Evolutionary conservation across 2,888 invertebrate species (phyloP), one percentile per base, ranked within the genome.

Genomic region (Eilema caniola): DNA sequence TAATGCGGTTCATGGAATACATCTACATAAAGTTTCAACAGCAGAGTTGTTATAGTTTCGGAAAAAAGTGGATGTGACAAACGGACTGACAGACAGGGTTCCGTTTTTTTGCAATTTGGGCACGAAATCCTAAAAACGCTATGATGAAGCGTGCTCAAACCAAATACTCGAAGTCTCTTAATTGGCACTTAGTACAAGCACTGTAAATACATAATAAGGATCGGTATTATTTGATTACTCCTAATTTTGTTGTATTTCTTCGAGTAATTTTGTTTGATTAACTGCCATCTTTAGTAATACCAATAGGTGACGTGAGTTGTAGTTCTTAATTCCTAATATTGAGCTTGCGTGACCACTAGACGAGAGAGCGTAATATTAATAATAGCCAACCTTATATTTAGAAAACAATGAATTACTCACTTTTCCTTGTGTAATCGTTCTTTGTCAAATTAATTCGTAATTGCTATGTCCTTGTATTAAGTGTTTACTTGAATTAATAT

Each of bases 271-370:
- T 67, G 61, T 53, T 63, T 53, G n/a, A 53, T 53, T 53, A 53
- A 53, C 53, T n/a, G n/a, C 53, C 53, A 20, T 53, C 53, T 53
- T n/a, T n/a, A 53, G 20, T 8, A 53, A n/a, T n/a, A 53, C 53
- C 53, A 53, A 53, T 53, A 53, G 53, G 53, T 53, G 53, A n/a
- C 53, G 25, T 59, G 59, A 59, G 24, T 28, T 59, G 25, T 16
- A 25, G 28, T 28, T 28, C 25, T 53, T 53, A 53, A 25, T 79
- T 78, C 76, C 70, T 83, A 80, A 83, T 80, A 81, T 70, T 78
- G 68, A 67, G 31, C 67, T 86, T 65, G 87, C 87, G 86, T 87
- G 87, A 86, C 86, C 67, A 53, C 61, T 60, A 69, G 60, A 75
- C 71, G 67, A 69, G 61, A 64, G 23, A 70, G 81, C 81, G 73